Conservation (phyloP, 2,113 vertebrate genomes). For the Neolamprologus variostigma region DNA sequence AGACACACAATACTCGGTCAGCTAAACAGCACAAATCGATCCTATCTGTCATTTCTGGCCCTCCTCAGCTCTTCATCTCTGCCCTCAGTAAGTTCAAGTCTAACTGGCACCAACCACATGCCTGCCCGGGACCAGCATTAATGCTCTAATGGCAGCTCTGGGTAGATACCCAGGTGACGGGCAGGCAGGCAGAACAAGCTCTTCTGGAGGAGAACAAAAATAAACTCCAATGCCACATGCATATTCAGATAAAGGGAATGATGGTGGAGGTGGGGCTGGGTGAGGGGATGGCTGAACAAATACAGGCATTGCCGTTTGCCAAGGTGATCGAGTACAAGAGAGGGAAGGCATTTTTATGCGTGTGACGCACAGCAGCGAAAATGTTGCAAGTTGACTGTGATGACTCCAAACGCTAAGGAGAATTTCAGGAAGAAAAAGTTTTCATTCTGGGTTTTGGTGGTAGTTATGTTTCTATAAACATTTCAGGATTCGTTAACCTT, state of each 20-base stretch:
- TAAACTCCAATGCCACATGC: neutral
- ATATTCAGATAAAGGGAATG: constrained; percentile 23
- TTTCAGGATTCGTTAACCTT: neutral
- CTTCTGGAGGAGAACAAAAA: constrained; percentile 15
- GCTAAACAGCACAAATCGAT: neutral
- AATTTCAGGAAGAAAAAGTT: neutral
- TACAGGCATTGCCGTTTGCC: neutral
- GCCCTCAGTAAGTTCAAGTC: neutral
- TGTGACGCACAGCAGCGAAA: neutral
- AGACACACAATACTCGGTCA: neutral
- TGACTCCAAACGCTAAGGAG: neutral
- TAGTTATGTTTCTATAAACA: neutral
- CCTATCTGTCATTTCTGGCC: neutral
- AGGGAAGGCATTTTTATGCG: neutral
- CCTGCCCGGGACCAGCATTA: neutral
- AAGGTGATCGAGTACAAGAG: neutral
- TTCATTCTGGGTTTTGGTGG: neutral
- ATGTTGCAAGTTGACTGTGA: neutral
- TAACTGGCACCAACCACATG: neutral
- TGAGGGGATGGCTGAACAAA: constrained; percentile 1
- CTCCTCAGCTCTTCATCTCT: neutral
- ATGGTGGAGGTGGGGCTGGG: neutral
- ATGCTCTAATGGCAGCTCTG: neutral
- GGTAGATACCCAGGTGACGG: neutral
- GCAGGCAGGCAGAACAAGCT: neutral